phyloP scores from a whole-genome alignment of 1,140 invertebrate genomes.

The Drosophila orena region DNA sequence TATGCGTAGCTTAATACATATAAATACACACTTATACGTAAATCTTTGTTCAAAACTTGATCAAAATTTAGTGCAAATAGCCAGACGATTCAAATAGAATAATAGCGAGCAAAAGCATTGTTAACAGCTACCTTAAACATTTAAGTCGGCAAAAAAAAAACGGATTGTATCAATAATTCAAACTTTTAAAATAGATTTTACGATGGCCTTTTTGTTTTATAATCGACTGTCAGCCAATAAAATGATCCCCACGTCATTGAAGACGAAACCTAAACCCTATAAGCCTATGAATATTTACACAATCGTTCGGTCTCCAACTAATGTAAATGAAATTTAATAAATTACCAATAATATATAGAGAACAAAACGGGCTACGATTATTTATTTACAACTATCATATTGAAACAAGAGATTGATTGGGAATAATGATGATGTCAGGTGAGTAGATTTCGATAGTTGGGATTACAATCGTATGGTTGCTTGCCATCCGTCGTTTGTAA shows the following conservation, averaged over 20 bases:
- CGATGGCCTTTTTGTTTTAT: constrained; percentile 47
- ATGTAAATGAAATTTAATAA: constrained; percentile 53
- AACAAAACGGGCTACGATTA: not conserved
- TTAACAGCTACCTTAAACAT: constrained; percentile 16
- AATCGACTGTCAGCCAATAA: constrained; percentile 52
- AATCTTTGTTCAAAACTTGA: constrained; percentile 27
- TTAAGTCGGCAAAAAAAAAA: constrained; percentile 16
- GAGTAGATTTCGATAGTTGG: too few species aligned
- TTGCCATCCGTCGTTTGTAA: too few species aligned
- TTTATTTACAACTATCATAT: not conserved
- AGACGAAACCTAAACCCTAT: constrained; percentile 42
- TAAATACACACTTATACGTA: constrained; percentile 15
- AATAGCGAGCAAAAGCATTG: constrained; percentile 9
- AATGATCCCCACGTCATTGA: constrained; percentile 32
- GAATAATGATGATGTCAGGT: too few species aligned
- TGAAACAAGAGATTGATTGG: too few species aligned
- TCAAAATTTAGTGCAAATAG: constrained; percentile 34
- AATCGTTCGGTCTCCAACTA: constrained; percentile 53
- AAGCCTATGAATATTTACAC: constrained; percentile 47
- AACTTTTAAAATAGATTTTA: constrained; percentile 45
- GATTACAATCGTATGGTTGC: too few species aligned
- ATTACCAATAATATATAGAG: constrained; percentile 50
- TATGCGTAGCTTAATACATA: constrained; percentile 8
- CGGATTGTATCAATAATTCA: constrained; percentile 27
- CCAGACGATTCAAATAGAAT: constrained; percentile 8